Percentiles rank a stretch among this genome's conserved stretches.
These are phyloP conservation scores for Stercorarius parasiticus DNA, from an alignment of 2,113 vertebrate species.

Conservation along the genomic window DNA sequence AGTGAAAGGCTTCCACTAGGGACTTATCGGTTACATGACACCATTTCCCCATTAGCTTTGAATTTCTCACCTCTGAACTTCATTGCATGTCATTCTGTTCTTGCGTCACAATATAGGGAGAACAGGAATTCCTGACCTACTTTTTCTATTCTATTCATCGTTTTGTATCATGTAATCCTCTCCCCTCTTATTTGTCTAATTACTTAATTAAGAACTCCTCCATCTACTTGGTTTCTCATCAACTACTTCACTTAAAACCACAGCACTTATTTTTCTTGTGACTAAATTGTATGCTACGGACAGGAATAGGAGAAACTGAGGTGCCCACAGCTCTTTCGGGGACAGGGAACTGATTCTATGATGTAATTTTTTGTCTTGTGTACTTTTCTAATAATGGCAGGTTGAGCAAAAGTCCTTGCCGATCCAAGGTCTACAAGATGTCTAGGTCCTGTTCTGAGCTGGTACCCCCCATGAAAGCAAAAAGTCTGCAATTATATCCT, in stretches of 20 bases:
- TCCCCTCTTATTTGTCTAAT: slow-evolving; percentile 52
- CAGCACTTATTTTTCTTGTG: background rate
- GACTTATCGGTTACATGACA: background rate
- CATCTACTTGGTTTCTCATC: slow-evolving; percentile 41
- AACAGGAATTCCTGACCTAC: slow-evolving; percentile 50
- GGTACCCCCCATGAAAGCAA: background rate
- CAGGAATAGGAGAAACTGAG: background rate
- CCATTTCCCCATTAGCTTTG: slow-evolving; percentile 10
- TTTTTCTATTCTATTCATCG: slow-evolving; percentile 16
- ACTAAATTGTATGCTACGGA: background rate
- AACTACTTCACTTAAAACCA: slow-evolving; percentile 29
- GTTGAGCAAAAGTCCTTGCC: background rate
- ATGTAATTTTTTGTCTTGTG: background rate
- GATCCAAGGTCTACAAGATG: background rate
- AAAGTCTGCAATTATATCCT: background rate
- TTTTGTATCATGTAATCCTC: slow-evolving; percentile 27
- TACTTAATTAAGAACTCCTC: slow-evolving; percentile 44
- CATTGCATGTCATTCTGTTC: slow-evolving; percentile 6
- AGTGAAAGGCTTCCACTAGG: background rate
- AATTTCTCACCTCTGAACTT: slow-evolving; percentile 55
- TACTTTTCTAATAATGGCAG: background rate
- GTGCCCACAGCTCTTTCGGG: background rate
- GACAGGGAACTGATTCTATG: background rate
- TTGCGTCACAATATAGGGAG: background rate
- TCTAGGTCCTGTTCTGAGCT: background rate